Conservation (phyloP, 2,113 vertebrate species). For the Poeciliopsis retropinna region DNA sequence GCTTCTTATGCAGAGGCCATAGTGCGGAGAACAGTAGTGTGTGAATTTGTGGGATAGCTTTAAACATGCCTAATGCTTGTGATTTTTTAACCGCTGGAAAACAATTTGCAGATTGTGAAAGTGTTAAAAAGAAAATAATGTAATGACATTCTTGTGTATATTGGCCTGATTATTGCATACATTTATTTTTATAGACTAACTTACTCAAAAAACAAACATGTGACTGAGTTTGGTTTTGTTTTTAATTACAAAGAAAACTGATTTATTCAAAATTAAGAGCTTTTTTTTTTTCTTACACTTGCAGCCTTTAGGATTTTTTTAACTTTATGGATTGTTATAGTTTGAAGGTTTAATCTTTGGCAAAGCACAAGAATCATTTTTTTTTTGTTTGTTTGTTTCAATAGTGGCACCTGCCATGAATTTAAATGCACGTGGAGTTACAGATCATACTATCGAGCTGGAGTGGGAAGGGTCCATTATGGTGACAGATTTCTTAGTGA, state of each 20-base stretch:
- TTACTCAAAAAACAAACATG: too few species aligned
- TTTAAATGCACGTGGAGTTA: conserved; percentile 85
- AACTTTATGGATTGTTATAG: too few species aligned
- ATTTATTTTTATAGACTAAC: too few species aligned
- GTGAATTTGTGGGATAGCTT: too few species aligned
- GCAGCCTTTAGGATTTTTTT: background rate
- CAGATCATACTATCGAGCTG: conserved; percentile 88
- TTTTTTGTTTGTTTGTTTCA: conserved; percentile 16
- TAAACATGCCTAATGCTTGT: background rate
- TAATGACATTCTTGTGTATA: too few species aligned
- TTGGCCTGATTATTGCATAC: too few species aligned
- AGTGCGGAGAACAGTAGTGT: too few species aligned
- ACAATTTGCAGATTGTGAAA: background rate
- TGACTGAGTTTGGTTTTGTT: background rate
- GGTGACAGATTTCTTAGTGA: conserved; percentile 90
- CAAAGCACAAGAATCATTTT: background rate
- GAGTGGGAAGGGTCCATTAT: conserved; percentile 89
- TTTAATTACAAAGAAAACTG: background rate
- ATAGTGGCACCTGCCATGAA: conserved; percentile 91
- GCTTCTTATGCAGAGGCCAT: too few species aligned
- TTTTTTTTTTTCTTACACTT: background rate
- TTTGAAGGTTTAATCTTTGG: background rate
- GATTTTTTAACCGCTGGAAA: background rate
- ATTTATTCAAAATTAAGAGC: background rate
- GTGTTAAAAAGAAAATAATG: background rate